Conservation (phyloP, 2,113 vertebrate genomes). For the Odocoileus virginianus region DNA sequence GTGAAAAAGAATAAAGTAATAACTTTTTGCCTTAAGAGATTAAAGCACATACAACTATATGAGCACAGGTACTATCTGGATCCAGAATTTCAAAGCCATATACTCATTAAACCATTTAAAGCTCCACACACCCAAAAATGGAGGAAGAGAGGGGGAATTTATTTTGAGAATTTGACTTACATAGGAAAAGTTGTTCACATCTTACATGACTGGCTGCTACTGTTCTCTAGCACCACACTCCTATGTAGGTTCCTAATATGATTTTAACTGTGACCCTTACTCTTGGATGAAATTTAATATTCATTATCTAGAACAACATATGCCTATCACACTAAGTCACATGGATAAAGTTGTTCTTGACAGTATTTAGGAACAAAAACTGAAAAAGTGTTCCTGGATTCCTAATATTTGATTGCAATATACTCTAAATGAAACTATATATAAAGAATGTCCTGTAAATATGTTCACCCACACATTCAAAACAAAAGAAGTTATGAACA, state of each 20-base stretch:
- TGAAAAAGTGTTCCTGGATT: background rate
- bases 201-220: background rate
- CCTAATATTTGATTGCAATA: background rate
- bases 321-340: background rate
- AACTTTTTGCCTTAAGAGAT: background rate
- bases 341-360: background rate
- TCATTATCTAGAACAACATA: background rate
- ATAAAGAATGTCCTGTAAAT: background rate
- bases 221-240: background rate
- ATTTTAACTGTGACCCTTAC: background rate
- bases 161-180: background rate
- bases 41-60: background rate
- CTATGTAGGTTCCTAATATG: background rate
- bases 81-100: background rate
- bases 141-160: background rate
- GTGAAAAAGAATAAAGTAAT: background rate
- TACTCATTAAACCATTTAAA: background rate
- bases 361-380: background rate
- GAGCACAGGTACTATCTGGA: background rate
- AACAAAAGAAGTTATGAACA: background rate
- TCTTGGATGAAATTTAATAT: background rate
- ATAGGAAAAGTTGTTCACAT: background rate
- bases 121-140: constrained; percentile 13
- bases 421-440: background rate
- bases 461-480: background rate